Conservation (phyloP, 2,797 vertebrate species). For the Diceros bicornis region DNA sequence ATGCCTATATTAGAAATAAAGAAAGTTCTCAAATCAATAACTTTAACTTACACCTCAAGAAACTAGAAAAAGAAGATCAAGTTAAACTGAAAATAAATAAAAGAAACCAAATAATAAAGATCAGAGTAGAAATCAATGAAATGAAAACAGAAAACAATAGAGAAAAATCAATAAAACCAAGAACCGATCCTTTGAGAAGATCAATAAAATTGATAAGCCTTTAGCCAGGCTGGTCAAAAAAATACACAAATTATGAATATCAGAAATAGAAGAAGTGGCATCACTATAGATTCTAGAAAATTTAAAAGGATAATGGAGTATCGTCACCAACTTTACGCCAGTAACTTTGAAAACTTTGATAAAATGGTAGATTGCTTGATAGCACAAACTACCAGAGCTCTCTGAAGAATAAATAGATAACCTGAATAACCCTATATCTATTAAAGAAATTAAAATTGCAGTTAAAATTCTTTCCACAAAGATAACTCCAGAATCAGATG, state of each 20-base stretch:
- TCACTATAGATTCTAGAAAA: not conserved
- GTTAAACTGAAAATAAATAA: not conserved
- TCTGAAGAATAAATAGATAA: not conserved
- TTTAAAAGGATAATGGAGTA: not conserved
- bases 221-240: not conserved
- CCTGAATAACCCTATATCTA: not conserved
- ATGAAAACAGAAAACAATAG: not conserved
- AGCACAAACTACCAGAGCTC: not conserved
- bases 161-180: not conserved
- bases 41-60: not conserved
- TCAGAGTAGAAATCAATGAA: not conserved
- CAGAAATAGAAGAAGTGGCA: not conserved
- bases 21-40: not conserved
- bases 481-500: not conserved
- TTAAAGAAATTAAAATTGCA: not conserved
- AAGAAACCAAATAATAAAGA: not conserved
- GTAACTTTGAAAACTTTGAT: not conserved
- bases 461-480: not conserved
- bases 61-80: not conserved
- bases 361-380: not conserved
- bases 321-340: not conserved
- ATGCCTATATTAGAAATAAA: not conserved
- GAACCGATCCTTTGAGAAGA: not conserved
- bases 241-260: conserved; percentile 22
- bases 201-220: not conserved